These are phyloP conservation scores for Anastatus disparis DNA, from an alignment of 1,140 invertebrate species.

Conservation along the genomic window DNA sequence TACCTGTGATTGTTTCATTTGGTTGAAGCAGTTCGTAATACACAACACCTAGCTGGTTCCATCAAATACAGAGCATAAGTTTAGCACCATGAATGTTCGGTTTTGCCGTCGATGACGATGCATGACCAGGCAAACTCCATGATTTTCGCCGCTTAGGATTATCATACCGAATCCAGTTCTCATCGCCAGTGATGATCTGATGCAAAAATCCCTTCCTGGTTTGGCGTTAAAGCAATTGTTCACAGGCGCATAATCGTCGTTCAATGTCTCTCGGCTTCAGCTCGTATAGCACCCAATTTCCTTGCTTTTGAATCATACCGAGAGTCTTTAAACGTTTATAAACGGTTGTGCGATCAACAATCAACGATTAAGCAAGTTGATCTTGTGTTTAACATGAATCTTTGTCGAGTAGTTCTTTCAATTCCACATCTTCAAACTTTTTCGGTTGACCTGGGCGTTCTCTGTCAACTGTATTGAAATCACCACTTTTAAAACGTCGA, in stretches of 20 bases:
- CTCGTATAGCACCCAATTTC: constrained; percentile 49
- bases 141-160: constrained; percentile 48
- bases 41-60: constrained; percentile 45
- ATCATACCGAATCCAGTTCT: constrained; percentile 47
- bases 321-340: constrained; percentile 43
- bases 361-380: constrained; percentile 40
- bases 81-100: constrained; percentile 39
- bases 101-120: constrained; percentile 31
- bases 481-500: constrained; percentile 37
- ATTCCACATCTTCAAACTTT: constrained; percentile 40
- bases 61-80: constrained; percentile 45
- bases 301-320: constrained; percentile 50
- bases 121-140: constrained; percentile 26
- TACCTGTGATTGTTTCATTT: constrained; percentile 37
- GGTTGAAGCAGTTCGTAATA: constrained; percentile 49
- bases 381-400: no score
- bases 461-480: constrained; percentile 43
- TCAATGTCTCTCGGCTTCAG: constrained; percentile 30
- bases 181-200: constrained; percentile 45
- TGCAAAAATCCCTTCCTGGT: constrained; percentile 42
- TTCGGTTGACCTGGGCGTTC: constrained; percentile 30
- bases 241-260: not conserved
- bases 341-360: constrained; percentile 41
- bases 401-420: no score
- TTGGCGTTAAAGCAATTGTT: constrained; percentile 35